Evolutionary conservation across 2,888 invertebrate species (phyloP).

Genomic region (Apodemia mormo): DNA sequence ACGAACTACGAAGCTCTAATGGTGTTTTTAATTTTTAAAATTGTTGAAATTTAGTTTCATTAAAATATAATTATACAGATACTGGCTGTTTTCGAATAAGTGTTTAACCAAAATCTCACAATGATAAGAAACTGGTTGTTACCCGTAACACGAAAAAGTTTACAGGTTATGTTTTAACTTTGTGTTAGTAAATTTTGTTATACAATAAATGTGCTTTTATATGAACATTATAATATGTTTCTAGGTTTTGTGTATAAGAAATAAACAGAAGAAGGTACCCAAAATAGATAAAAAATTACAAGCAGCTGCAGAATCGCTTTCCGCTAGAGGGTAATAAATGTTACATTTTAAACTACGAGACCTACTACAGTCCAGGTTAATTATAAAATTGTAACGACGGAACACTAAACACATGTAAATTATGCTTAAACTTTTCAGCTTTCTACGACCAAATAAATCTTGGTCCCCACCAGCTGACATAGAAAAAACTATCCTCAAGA

Average conservation of each 20-base stretch:
- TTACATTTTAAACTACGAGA: neutral
- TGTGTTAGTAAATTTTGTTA: neutral
- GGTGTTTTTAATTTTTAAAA: neutral
- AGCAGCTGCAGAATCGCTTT: conserved; percentile 84
- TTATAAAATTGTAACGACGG: no score
- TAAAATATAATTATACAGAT: neutral
- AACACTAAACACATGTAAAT: neutral
- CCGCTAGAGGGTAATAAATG: conserved; percentile 84
- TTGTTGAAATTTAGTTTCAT: neutral
- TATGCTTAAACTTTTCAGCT: conserved; percentile 76
- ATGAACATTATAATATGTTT: conserved; percentile 30
- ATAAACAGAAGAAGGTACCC: conserved; percentile 59
- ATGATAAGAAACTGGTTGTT: conserved; percentile 51
- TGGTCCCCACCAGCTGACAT: conserved; percentile 88
- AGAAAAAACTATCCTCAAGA: conserved; percentile 79
- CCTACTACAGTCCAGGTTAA: neutral
- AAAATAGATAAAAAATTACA: conserved; percentile 71
- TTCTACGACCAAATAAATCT: conserved; percentile 87
- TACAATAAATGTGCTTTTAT: neutral
- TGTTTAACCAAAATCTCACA: conserved; percentile 12
- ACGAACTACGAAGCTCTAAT: neutral
- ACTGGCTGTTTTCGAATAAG: neutral
- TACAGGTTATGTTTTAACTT: conserved; percentile 56
- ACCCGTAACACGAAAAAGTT: conserved; percentile 47
- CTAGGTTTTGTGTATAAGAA: conserved; percentile 55